phyloP scores from a whole-genome alignment of 2,888 invertebrate genomes.

The Himalopsyche kuldschensis region DNA sequence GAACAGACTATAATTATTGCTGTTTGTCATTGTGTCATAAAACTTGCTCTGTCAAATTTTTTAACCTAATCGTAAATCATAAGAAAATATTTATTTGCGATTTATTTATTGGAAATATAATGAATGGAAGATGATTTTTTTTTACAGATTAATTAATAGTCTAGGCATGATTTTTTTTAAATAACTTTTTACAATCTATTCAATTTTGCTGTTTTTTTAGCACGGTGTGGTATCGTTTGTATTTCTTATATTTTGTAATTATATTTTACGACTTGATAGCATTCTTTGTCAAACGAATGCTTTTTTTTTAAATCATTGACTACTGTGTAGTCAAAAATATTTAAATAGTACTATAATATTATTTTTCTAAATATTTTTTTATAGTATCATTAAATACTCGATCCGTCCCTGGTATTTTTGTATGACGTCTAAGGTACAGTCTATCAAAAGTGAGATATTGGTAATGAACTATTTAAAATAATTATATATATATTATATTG shows the following conservation, averaged over 20 bases:
- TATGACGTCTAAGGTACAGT: neutral
- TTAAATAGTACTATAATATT: neutral
- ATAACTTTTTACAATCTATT: neutral
- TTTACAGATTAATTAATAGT: no score
- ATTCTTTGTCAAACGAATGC: constrained; percentile 6
- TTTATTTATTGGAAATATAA: no score
- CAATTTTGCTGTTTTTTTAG: constrained; percentile 3
- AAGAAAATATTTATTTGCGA: no score
- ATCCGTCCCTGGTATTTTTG: neutral
- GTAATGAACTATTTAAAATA: neutral
- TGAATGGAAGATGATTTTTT: no score
- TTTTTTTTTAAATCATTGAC: constrained; percentile 13
- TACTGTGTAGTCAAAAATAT: constrained; percentile 31
- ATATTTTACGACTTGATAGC: neutral
- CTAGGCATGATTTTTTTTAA: neutral
- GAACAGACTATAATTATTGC: neutral
- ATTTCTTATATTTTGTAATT: neutral
- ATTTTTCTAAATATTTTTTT: neutral
- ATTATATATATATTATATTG: neutral
- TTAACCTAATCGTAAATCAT: no score
- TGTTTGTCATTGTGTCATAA: neutral
- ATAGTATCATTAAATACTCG: neutral
- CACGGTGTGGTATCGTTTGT: constrained; percentile 16
- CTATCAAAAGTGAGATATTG: neutral
- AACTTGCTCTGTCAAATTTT: no score